Base-by-base conservation (phyloP, 2,888 invertebrate genomes). In the Hirtodrosophila trivittata region DNA sequence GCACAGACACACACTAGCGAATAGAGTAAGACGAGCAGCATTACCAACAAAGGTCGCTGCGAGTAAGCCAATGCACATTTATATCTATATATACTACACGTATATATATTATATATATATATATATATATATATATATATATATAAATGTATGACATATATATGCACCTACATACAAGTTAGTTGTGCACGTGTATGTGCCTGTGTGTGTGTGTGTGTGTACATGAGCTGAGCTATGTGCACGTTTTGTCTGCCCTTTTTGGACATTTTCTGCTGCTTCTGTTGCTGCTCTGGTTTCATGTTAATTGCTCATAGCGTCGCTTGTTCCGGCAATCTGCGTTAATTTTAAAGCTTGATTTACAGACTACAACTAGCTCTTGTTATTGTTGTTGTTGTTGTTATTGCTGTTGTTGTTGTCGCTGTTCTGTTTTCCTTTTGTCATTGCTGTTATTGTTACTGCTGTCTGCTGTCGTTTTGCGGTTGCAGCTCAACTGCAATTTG, bases 281-380 rank as follows among this genome's bases (percentile, higher is more conserved):
- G 33, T 21, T 63, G 57, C 49, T 39, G 70, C 62, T 76, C 67
- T 83, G 68, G 80, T 86, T 83, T 66, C 78, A 83, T 78, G 86
- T 86, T 86, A 80, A 80, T 80, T 86, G 80, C 84, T 80, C 77
- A 66, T 70, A 77, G 86, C 86, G 77, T 77, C 81, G 84, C 81
- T 80, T 86, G 80, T 80, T 80, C 86, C 84, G 84, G 77, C 80
- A 80, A 80, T 80, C 80, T 80, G 81, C 86, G 81, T 80, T 80
- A 86, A 86, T 84, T 86, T 80, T 86, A 84, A 80, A 80, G 84
- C 84, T 80, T 83, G 86, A 80, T 86, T 80, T 86, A 80, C 84
- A 73, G 66, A 72, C 81, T 63, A 80, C 68, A 85, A 62, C 71
- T 49, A 57, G 39, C 42, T 26, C 43, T 39, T 49, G 45, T 33